Evolutionary conservation across 1,140 invertebrate genomes (phyloP), one percentile per base, ranked within the genome.

Genomic region (Dreissena polymorpha): DNA sequence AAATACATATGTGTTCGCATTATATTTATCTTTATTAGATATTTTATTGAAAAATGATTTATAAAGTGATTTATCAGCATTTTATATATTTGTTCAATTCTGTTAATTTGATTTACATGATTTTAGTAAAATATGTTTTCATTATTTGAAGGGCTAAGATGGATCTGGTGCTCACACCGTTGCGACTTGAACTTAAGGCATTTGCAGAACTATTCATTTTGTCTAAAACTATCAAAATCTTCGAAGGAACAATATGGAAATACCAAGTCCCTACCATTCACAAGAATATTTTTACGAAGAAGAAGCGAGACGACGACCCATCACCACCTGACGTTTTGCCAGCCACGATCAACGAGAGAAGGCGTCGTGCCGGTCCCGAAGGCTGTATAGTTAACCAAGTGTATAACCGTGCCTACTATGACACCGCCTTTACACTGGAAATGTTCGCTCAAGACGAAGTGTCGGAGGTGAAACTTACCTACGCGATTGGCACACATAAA

Each of bases 401-500:
- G 29, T n/a, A 16, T n/a, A 57, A 69, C 23, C 64, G 77, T n/a
- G 65, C 67, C 16, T 71, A 70, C 55, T 71, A 70, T 25, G 77
- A 79, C 57, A 50, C 77, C 5, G 77, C 77, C 5, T 79, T 79
- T 63, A 70, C 49, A 10, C 10, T 79, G 39, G 67, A 79, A 50
- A 71, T 79, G 67, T 50, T 70, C n/a, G 68, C 77, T 29, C 51
- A 79, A n/a, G 77, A 79, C 21, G 77, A 79, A 13, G 55, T 60
- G 27, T 70, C 67, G 29, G 77, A 71, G 27, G 55, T 71, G 13
- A 79, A 70, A 23, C 53, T 71, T 13, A 70, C 70, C 10, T 79
- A 79, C 63, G 77, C 67, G n/a, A 79, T 79, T 39, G 77, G 77
- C 6, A 79, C 77, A 60, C 57, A 79, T 60, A 65, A 27, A n/a